phyloP scores from a whole-genome alignment of 2,888 invertebrate genomes.

The Muschampia staudingeri region DNA sequence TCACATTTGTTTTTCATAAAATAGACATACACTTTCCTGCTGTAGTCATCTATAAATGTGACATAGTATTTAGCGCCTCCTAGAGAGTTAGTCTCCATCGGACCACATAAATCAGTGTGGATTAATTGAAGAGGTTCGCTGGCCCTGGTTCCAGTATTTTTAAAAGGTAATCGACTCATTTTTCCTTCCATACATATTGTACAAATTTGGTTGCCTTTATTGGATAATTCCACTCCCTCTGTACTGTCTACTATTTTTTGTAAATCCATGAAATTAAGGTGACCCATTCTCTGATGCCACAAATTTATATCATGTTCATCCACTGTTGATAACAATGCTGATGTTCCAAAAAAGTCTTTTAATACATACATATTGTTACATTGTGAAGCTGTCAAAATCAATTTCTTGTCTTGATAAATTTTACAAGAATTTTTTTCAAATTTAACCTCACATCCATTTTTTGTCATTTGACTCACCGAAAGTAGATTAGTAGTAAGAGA shows the following conservation, averaged over 20 bases:
- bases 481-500: no score
- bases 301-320: neutral
- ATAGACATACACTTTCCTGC: neutral
- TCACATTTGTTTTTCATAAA: neutral
- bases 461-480: neutral
- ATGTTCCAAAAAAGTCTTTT: neutral
- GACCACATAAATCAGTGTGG: neutral
- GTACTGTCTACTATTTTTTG: neutral
- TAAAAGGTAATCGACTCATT: constrained; percentile 55
- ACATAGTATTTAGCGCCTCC: neutral
- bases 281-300: constrained; percentile 8
- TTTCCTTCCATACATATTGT: constrained; percentile 57
- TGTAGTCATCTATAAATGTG: neutral
- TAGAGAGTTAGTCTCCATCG: neutral
- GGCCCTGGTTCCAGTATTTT: constrained; percentile 25
- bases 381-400: neutral
- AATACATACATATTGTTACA: neutral
- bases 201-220: neutral
- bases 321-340: no score
- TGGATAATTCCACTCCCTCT: neutral
- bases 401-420: neutral
- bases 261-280: neutral
- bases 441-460: neutral
- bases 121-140: neutral
- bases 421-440: neutral